Base-by-base conservation (phyloP, 2,888 invertebrate species). In the Caenorhabditis sp. region DNA sequence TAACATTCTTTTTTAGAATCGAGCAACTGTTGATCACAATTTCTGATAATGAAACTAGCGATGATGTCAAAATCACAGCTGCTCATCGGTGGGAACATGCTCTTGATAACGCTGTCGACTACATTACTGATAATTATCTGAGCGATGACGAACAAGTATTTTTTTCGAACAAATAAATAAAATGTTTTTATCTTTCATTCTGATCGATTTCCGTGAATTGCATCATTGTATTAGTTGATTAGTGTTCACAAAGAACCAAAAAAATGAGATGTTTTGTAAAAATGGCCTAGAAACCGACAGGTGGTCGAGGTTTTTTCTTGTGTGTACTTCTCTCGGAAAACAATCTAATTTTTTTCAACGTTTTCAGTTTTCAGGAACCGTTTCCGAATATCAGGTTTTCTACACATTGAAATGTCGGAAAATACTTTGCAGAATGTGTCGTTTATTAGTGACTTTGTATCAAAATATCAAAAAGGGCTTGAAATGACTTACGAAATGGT, bases 61-160 rank as follows among this genome's bases (percentile, higher is more conserved):
- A 57, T 7, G 38, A 60, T 7, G 12, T 38, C 5, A 67, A 71
- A 43, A 50, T 26, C 7, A 12, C 12, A 1, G 54, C 59, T 1
- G 75, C 72, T 8, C 64, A 54, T 31, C 73, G 81, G 52, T 83
- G 81, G 80, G 80, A 80, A 38, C 36, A 70, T 3, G 69, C 72
- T 0, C 60, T 82, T 3, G 65, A 74, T 12, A 82, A 83, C 36
- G 71, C 80, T 8, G 67, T 76, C 36, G 71, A 75, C 25, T 77
- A 69, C 61, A 52, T 79, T n/a, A 76, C 63, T 25, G 80, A 77
- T 23, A 71, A 76, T 61, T 83, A 77, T 60, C 62, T 75, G 31
- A 66, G 67, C 23, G 82, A 83, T 63, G 73, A 78, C 49, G 80
- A 82, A 53, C 79, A 79, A 43, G 61, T 59, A 3, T 76, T 69